Conservation (phyloP, 2,113 vertebrate species). For the Aspidoscelis tigris region DNA sequence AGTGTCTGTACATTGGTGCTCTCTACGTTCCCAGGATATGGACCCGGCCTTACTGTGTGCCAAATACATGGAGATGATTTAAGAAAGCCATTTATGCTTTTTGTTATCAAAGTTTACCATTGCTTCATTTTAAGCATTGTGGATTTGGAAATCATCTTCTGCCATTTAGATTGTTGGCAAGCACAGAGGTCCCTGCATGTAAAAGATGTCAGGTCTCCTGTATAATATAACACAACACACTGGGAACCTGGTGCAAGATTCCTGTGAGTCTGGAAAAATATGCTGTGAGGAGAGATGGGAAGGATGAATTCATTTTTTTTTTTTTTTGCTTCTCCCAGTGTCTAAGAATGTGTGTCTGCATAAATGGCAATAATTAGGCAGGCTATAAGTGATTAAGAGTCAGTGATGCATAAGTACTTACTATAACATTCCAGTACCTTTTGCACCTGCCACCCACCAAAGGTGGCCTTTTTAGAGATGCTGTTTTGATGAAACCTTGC, state of each 20-base stretch:
- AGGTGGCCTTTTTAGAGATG: not conserved
- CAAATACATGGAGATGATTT: slow-evolving; percentile 36
- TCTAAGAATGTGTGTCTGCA: not conserved
- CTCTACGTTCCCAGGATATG: too few relatives aligned
- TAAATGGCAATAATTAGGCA: not conserved
- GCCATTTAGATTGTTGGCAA: not conserved
- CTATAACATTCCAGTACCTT: not conserved
- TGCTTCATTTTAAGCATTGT: not conserved
- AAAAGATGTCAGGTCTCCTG: not conserved
- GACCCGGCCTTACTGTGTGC: not conserved
- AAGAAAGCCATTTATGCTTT: not conserved
- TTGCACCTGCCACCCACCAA: not conserved
- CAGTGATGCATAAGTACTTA: not conserved
- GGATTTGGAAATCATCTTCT: not conserved
- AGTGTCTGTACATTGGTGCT: too few relatives aligned
- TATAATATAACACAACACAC: not conserved
- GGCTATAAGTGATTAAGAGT: not conserved
- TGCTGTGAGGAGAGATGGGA: not conserved
- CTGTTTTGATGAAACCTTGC: not conserved
- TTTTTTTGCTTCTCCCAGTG: not conserved
- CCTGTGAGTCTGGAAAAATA: not conserved
- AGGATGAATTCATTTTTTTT: not conserved
- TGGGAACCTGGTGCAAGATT: not conserved
- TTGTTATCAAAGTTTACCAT: not conserved
- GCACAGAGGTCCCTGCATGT: too few relatives aligned